These are phyloP conservation scores for Atrina japonica DNA, from an alignment of 2,888 invertebrate genomes.

Conservation along the genomic window DNA sequence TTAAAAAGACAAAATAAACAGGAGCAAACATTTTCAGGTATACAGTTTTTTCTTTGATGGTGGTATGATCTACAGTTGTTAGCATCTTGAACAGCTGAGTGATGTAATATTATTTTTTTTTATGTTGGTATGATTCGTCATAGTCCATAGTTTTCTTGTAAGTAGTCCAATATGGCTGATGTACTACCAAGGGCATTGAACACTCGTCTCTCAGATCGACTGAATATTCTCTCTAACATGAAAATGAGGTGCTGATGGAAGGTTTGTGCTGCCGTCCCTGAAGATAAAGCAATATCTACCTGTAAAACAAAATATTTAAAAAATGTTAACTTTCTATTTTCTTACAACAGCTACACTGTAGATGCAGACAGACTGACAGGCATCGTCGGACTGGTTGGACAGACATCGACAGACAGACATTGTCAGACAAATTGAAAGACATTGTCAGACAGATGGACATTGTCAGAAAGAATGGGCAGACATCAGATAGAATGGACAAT, in stretches of 20 bases:
- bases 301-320: conserved; percentile 52
- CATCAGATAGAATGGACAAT: too few species aligned
- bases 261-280: conserved; percentile 88
- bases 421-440: too few species aligned
- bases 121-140: too few species aligned
- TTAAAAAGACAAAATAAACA: background rate
- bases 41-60: too few species aligned
- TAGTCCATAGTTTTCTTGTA: conserved; percentile 83
- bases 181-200: conserved; percentile 90
- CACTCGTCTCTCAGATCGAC: conserved; percentile 86
- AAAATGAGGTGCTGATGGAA: conserved; percentile 98
- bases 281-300: conserved; percentile 82
- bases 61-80: too few species aligned
- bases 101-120: too few species aligned
- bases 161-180: conserved; percentile 87
- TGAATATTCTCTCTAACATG: conserved; percentile 93
- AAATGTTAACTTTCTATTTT: background rate
- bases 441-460: too few species aligned
- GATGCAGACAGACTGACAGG: background rate
- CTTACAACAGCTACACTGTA: background rate
- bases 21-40: too few species aligned
- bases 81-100: too few species aligned
- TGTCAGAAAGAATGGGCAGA: too few species aligned
- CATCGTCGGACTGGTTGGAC: background rate
- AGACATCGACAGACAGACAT: too few species aligned